Conservation (phyloP, 2,888 invertebrate genomes). For the Pollenia amentaria region DNA sequence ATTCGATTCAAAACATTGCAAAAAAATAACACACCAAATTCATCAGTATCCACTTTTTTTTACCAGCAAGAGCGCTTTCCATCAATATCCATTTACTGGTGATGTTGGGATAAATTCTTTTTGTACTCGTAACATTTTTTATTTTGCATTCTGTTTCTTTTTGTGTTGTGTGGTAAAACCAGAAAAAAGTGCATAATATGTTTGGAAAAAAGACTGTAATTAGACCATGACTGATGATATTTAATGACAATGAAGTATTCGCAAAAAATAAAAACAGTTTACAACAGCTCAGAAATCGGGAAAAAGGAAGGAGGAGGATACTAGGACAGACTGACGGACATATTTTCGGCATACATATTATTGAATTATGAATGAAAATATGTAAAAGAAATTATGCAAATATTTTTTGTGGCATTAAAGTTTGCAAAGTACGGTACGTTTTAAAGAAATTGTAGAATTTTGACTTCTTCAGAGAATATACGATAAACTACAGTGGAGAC, state of each 20-base stretch:
- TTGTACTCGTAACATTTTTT: conserved; percentile 13
- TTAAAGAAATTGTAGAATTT: too few species aligned
- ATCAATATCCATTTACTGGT: conserved; percentile 43
- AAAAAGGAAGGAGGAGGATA: conserved; percentile 52
- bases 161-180: conserved; percentile 38
- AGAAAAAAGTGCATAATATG: conserved; percentile 50
- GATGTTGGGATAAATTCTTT: conserved; percentile 27
- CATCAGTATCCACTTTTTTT: conserved; percentile 41
- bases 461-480: too few species aligned
- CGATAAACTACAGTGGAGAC: too few species aligned
- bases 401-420: background rate
- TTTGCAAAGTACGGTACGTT: background rate
- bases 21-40: conserved; percentile 50
- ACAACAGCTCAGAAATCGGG: background rate
- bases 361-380: conserved; percentile 3
- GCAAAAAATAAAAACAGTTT: conserved; percentile 54
- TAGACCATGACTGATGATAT: conserved; percentile 80
- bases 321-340: background rate
- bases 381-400: conserved; percentile 7
- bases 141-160: background rate
- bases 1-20: conserved; percentile 50
- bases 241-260: conserved; percentile 72
- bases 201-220: conserved; percentile 76
- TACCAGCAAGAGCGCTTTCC: conserved; percentile 30
- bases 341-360: background rate